Evolutionary conservation across 2,888 invertebrate species (phyloP), one percentile per base, ranked within the genome.

Genomic region (Gymnoscelis rufifasciata): DNA sequence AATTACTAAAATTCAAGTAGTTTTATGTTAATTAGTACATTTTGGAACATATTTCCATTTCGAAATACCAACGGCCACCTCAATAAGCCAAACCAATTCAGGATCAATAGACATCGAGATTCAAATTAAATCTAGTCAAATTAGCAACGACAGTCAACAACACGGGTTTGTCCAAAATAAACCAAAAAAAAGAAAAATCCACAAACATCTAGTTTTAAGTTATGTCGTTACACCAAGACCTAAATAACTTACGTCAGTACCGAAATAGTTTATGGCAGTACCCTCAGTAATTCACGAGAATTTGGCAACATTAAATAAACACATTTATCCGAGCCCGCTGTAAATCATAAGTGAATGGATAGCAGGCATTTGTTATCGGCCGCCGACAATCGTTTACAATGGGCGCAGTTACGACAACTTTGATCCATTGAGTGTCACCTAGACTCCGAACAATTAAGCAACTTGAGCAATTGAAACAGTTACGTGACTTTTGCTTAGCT

Each of bases 331-430:
- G 40, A 10, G 36, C 3, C 31, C 31, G 37, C 28, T 41, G 37
- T 49, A 49, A 49, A 49, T 49, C 49, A 49, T 49, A 49, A 41
- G 40, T 41, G 49, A 49, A 49, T 49, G 44, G 44, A 49, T 49
- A 19, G 49, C 39, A 13, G 41, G 33, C 49, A 49, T 49, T 41
- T 41, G 44, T 49, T 44, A 49, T 41, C 44, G 27, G 13, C 12
- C 40, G 12, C 38, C 44, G 24, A 41, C 44, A 38, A 43, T 49
- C 31, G 38, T 49, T 49, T 49, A 40, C 49, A 44, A 19, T 42
- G 48, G 15, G 30, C 43, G 13, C 40, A 44, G 33, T 35, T 36
- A 33, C 38, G 31, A 19, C 24, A 47, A 49, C 38, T 44, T 41
- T 49, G 24, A 44, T 44, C 48, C 39, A 44, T 43, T 43, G 37